Conservation (phyloP, 2,797 vertebrate species). For the Hemibagrus guttatus region DNA sequence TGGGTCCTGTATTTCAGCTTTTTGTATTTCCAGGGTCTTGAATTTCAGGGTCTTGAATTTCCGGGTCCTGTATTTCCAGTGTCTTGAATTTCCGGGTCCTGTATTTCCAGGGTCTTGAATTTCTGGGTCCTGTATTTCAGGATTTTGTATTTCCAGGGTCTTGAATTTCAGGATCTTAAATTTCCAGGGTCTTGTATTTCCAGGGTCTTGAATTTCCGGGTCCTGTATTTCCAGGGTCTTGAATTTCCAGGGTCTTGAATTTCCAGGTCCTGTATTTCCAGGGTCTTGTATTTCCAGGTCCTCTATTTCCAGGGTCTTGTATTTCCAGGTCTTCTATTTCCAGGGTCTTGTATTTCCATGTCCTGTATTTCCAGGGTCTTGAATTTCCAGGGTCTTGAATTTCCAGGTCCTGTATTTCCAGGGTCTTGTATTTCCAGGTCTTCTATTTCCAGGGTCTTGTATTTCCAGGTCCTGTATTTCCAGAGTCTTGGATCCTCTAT, state of each 20-base stretch:
- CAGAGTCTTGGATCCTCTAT: neutral
- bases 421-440: neutral
- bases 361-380: neutral
- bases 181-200: neutral
- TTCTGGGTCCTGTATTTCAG: neutral
- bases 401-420: neutral
- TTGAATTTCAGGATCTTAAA: no score
- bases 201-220: neutral
- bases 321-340: neutral
- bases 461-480: neutral
- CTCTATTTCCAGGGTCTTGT: neutral
- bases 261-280: neutral
- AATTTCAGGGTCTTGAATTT: neutral
- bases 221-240: neutral
- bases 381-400: neutral
- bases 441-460: neutral
- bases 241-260: neutral
- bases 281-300: no score
- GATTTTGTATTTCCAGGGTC: neutral
- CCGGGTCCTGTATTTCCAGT: neutral
- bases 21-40: no score
- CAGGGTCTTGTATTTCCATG: no score
- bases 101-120: no score
- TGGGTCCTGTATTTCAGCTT: neutral
- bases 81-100: neutral